Evolutionary conservation across 2,888 invertebrate species (phyloP), one percentile per base, ranked within the genome.

Genomic region (Lasioglossum morio): DNA sequence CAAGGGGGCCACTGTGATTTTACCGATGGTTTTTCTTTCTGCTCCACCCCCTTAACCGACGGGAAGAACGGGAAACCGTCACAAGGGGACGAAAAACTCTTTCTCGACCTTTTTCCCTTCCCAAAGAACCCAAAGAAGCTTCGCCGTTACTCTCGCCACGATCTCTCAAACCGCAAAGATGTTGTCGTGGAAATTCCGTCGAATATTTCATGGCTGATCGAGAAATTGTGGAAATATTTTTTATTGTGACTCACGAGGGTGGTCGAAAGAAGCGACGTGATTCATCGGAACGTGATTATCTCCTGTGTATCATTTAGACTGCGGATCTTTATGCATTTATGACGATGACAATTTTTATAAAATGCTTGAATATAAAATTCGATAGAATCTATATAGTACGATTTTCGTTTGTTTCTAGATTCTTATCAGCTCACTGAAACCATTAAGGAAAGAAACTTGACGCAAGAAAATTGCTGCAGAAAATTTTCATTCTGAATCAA

Each of bases 1-100:
- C 73, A 82, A 66, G 53, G 75, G 77, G 79, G 77, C 77, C 66
- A 66, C 78, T 12, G 79, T 78, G 80, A 82, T 74, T 83, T 73
- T 79, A 77, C 81, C 60, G 34, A 34, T 16, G 75, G 40, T 60
- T 63, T 77, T 81, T 69, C 27, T 63, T n/a, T 46, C 40, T n/a
- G n/a, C 14, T 48, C 70, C 57, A 78, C 73, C 81, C 48, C 16
- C 57, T 12, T 57, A 57, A 57, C 19, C 34, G 60, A 3, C 60
- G 60, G 27, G 37, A 66, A n/a, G 48, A 63, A 8, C 60, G 27
- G 27, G 60, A 60, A 72, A 48, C 57, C 46, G 43, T 40, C 10
- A 19, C 14, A 48, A 4, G 46, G 40, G 27, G 57, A 14, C 5
- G 75, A 76, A 76, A 72, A 76, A 78, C 74, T 77, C 70, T 70